Evolutionary conservation across 2,888 invertebrate species (phyloP), one percentile per base, ranked within the genome.

Genomic region (Heliconius ethilla): DNA sequence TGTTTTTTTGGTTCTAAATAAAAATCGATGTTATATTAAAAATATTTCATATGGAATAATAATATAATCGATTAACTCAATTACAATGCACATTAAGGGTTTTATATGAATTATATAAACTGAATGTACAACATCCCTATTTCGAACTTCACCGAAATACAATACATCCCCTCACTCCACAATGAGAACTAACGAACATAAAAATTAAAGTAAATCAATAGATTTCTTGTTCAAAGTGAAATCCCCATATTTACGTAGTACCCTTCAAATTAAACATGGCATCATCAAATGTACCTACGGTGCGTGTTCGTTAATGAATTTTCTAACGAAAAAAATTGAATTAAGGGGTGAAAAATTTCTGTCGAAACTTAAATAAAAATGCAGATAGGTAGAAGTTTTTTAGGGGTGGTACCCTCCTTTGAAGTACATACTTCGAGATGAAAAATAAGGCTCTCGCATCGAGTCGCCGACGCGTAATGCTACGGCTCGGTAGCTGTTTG

Each of bases 291-390:
- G 37, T 27, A 22, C n/a, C 6, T n/a, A 15, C 85, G 86, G 83
- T 83, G 85, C 89, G 86, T 87, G 87, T 88, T 86, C 85, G 75
- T 86, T 89, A 89, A 89, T 90, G 89, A 90, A 89, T 90, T 88
- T 86, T 83, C 82, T 83, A 83, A 86, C 85, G 86, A 85, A 86
- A 88, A 87, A 88, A 88, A 88, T 90, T 90, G 86, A 88, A 92
- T 91, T 90, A 88, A 89, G 90, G 90, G 92, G 89, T 89, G 88
- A 89, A 87, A 88, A 89, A 88, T 89, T 91, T 91, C 91, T 89
- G 89, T 86, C 88, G 91, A 92, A 93, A 92, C 93, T 93, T 92
- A 91, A 92, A 92, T 92, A 92, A 93, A 93, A 93, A 93, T 89
- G 88, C 88, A 88, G 89, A 89, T 89, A 87, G 89, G 87, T 88